A percentile compares a stretch with the other conserved stretches of the same genome.
Evolutionary conservation across 2,797 vertebrate genomes (phyloP).

Genomic region (Acipenser oxyrinchus): DNA sequence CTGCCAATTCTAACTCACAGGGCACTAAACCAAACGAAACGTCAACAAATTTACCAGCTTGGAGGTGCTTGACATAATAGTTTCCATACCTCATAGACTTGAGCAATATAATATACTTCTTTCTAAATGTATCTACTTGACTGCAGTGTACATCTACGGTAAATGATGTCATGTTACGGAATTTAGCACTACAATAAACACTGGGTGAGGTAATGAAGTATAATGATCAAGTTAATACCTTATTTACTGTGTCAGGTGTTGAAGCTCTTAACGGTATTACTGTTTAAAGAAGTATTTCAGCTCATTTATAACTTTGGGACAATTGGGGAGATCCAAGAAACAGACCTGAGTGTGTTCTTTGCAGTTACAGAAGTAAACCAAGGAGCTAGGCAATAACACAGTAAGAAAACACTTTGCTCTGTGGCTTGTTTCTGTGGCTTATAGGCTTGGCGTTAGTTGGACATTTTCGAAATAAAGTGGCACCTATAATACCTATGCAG

Average conservation of each 20-base stretch:
- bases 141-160: not conserved
- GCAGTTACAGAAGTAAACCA: no score
- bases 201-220: not conserved
- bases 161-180: not conserved
- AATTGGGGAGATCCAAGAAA: no score
- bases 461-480: no score
- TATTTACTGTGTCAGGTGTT: not conserved
- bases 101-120: constrained; percentile 2
- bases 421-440: no score
- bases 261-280: not conserved
- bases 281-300: no score
- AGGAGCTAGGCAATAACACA: no score
- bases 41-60: not conserved
- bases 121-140: not conserved
- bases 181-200: not conserved
- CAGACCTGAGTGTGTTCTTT: no score
- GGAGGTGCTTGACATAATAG: constrained; percentile 4
- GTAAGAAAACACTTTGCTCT: no score
- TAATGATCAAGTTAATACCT: not conserved
- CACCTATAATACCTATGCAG: no score
- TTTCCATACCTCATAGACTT: not conserved
- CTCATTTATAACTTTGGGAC: no score
- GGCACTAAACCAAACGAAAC: not conserved
- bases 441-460: no score
- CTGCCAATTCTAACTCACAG: not conserved